phyloP scores from a whole-genome alignment of 2,888 invertebrate genomes.

The Drosophila sordidula region DNA sequence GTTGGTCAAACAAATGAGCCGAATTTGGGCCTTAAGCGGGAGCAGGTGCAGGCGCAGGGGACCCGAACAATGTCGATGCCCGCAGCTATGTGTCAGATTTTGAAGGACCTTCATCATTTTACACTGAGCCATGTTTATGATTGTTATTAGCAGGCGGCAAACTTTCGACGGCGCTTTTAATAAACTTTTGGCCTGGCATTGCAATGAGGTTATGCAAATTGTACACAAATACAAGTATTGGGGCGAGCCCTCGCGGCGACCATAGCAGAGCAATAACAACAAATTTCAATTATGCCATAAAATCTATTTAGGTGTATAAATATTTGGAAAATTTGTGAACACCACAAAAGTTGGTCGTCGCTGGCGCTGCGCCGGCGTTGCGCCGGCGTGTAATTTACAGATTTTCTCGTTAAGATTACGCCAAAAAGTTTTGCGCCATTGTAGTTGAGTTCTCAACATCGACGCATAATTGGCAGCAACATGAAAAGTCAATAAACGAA shows the following conservation, averaged over 20 bases:
- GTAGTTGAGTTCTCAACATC: constrained; percentile 55
- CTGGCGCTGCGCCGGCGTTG: constrained; percentile 14
- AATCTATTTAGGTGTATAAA: constrained; percentile 79
- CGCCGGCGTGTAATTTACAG: constrained; percentile 73
- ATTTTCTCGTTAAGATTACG: constrained; percentile 78
- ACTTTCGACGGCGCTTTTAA: constrained; percentile 65
- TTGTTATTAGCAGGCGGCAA: constrained; percentile 64
- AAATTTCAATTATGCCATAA: constrained; percentile 79
- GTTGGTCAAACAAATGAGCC: constrained; percentile 29
- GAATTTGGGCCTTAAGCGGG: not conserved
- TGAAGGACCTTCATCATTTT: constrained; percentile 66
- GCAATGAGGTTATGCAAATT: constrained; percentile 74
- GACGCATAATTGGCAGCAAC: constrained; percentile 71
- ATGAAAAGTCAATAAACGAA: constrained; percentile 74
- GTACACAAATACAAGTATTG: constrained; percentile 32
- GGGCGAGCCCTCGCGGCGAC: constrained; percentile 6
- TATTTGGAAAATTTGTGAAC: constrained; percentile 69
- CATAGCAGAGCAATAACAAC: constrained; percentile 58
- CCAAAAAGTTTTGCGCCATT: constrained; percentile 65
- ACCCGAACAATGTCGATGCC: constrained; percentile 27
- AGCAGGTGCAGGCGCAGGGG: not conserved
- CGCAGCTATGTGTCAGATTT: constrained; percentile 67
- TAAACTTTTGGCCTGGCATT: constrained; percentile 67
- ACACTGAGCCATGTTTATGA: constrained; percentile 62
- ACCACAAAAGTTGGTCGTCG: constrained; percentile 52